These are phyloP conservation scores for Lasiurus cinereus DNA, from an alignment of 2,113 vertebrate genomes.

Conservation along the genomic window DNA sequence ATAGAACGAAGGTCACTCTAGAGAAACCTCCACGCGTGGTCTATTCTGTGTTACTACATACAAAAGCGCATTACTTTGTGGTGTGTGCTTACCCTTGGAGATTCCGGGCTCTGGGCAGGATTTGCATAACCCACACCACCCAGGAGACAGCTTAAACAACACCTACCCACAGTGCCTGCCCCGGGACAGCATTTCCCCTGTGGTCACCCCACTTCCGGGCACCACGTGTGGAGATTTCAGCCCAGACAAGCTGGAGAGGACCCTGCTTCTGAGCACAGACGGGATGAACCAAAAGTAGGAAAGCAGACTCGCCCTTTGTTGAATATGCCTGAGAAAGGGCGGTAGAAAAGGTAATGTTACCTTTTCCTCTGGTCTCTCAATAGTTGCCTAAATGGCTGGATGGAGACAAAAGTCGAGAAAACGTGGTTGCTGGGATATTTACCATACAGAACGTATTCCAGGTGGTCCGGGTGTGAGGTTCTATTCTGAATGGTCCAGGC, in stretches of 20 bases:
- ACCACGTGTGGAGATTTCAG: fast-evolving
- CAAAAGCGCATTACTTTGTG: fast-evolving
- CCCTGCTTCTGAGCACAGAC: background rate
- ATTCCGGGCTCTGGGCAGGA: fast-evolving
- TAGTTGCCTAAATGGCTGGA: too few species aligned
- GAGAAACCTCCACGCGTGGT: background rate
- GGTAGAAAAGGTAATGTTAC: fast-evolving
- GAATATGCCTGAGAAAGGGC: fast-evolving
- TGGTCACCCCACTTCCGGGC: fast-evolving
- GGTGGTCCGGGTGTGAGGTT: background rate
- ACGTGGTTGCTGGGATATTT: background rate
- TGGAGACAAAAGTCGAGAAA: background rate
- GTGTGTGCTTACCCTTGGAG: fast-evolving
- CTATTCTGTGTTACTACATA: fast-evolving
- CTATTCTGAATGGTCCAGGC: background rate
- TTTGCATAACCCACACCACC: fast-evolving
- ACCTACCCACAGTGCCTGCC: too few species aligned
- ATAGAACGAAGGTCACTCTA: background rate
- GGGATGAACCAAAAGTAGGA: fast-evolving
- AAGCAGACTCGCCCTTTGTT: background rate
- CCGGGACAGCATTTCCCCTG: fast-evolving
- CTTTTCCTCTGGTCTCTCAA: too few species aligned
- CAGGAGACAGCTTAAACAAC: background rate
- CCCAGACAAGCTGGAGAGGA: too few species aligned
- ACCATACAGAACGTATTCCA: background rate